Conservation (phyloP, 2,113 vertebrate genomes). For the Corythoichthys intestinalis region DNA sequence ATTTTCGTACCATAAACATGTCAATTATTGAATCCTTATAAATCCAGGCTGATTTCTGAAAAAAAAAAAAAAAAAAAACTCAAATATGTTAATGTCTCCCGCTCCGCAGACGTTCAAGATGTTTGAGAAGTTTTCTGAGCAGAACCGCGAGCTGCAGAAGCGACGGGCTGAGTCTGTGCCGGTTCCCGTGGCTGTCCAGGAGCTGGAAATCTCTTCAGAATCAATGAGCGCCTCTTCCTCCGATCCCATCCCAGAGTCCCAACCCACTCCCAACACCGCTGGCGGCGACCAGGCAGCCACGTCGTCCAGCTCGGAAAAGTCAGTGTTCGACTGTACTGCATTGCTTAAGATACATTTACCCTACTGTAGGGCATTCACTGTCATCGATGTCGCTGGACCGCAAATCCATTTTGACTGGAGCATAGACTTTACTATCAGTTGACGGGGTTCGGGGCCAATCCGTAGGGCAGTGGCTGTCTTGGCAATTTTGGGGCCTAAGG, state of each 20-base stretch:
- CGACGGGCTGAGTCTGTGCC: constrained; percentile 19
- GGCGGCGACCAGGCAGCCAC: constrained; percentile 29
- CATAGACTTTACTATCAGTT: no score
- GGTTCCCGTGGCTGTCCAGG: constrained; percentile 39
- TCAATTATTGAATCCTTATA: no score
- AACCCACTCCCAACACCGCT: neutral
- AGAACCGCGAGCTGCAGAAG: constrained; percentile 43
- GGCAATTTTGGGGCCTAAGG: no score
- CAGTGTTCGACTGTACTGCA: constrained; percentile 7
- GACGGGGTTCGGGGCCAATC: no score
- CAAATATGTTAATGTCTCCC: neutral
- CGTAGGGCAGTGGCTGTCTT: no score
- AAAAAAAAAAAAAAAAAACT: no score
- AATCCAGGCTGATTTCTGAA: no score
- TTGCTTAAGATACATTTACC: neutral
- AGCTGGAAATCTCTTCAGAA: constrained; percentile 45
- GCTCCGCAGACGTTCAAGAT: constrained; percentile 41
- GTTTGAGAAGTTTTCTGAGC: constrained; percentile 57
- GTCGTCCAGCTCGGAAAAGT: constrained; percentile 15
- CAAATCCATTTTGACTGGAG: no score
- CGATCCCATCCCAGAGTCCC: neutral
- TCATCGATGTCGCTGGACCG: no score
- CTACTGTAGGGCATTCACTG: no score
- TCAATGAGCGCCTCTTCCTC: neutral
- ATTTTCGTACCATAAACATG: no score